These are phyloP conservation scores for Seladonia tumulorum DNA, from an alignment of 2,888 invertebrate species.

Conservation along the genomic window DNA sequence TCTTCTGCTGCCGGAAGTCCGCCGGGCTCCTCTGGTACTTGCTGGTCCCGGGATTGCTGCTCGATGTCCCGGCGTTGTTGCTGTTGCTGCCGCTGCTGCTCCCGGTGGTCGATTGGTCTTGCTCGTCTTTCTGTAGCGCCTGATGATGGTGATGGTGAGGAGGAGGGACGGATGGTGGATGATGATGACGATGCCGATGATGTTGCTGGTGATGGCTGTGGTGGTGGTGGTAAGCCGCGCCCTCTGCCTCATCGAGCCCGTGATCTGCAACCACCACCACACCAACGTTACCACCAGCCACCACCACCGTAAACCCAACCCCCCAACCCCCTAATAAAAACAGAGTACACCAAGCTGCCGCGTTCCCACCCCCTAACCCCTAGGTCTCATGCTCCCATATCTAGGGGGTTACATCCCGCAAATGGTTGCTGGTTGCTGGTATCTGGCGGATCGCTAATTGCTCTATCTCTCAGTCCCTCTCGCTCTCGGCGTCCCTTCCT, in stretches of 20 bases:
- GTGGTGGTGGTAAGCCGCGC: constrained; percentile 83
- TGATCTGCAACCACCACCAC: constrained; percentile 85
- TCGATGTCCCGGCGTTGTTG: not conserved
- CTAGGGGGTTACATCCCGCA: constrained; percentile 64
- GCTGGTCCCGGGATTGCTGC: constrained; percentile 77
- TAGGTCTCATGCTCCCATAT: constrained; percentile 51
- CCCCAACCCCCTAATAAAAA: constrained; percentile 57
- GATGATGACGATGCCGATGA: constrained; percentile 76
- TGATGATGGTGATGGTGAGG: constrained; percentile 73
- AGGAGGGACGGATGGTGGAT: constrained; percentile 71
- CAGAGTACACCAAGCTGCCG: constrained; percentile 42
- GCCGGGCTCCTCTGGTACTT: constrained; percentile 83
- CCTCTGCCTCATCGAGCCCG: constrained; percentile 81
- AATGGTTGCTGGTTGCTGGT: constrained; percentile 61
- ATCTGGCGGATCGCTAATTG: constrained; percentile 64
- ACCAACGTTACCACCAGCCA: constrained; percentile 84
- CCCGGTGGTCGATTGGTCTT: constrained; percentile 58
- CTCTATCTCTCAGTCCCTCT: constrained; percentile 42
- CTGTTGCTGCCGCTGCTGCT: constrained; percentile 20
- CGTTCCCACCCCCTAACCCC: not conserved
- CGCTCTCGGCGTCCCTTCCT: constrained; percentile 9
- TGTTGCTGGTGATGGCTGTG: constrained; percentile 81
- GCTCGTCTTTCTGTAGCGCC: constrained; percentile 72
- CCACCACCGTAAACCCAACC: constrained; percentile 77
- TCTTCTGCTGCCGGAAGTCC: constrained; percentile 79